Percentiles rank a stretch among this genome's conserved stretches.
Conservation (phyloP, 2,888 invertebrate genomes). For the Tenthredo notha region DNA sequence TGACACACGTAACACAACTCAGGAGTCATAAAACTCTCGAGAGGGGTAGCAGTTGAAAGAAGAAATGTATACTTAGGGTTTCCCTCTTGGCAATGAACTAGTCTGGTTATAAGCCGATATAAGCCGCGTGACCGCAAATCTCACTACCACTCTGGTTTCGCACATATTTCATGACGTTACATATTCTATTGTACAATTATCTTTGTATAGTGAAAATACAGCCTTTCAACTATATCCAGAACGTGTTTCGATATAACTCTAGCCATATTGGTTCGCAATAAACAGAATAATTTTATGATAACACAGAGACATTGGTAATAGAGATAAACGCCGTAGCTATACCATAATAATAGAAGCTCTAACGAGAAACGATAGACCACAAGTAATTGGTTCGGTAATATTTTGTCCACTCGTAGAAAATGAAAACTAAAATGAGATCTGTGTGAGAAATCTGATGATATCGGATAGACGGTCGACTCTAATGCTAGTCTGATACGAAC, state of each 20-base stretch:
- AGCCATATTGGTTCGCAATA: neutral
- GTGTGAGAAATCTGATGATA: neutral
- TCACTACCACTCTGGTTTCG: slow-evolving; percentile 4
- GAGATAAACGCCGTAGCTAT: neutral
- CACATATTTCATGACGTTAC: slow-evolving; percentile 22
- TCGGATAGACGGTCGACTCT: neutral
- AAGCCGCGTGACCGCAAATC: slow-evolving; percentile 50
- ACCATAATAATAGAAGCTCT: neutral
- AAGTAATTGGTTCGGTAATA: neutral
- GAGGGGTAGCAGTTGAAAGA: slow-evolving; percentile 32
- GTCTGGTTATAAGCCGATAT: slow-evolving; percentile 70
- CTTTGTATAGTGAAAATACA: neutral
- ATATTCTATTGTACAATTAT: slow-evolving; percentile 4
- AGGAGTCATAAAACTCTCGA: slow-evolving; percentile 14
- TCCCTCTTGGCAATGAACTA: slow-evolving; percentile 74
- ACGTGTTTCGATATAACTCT: neutral
- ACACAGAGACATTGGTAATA: neutral
- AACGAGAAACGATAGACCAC: neutral
- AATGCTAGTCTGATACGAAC: neutral
- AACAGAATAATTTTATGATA: neutral
- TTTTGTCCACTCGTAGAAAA: neutral
- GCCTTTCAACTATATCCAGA: neutral
- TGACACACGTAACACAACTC: slow-evolving; percentile 45
- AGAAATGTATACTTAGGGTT: slow-evolving; percentile 71
- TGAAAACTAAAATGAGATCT: neutral